Evolutionary conservation across 2,113 vertebrate species (phyloP).

Genomic region (Cyanoramphus novaezelandiae): DNA sequence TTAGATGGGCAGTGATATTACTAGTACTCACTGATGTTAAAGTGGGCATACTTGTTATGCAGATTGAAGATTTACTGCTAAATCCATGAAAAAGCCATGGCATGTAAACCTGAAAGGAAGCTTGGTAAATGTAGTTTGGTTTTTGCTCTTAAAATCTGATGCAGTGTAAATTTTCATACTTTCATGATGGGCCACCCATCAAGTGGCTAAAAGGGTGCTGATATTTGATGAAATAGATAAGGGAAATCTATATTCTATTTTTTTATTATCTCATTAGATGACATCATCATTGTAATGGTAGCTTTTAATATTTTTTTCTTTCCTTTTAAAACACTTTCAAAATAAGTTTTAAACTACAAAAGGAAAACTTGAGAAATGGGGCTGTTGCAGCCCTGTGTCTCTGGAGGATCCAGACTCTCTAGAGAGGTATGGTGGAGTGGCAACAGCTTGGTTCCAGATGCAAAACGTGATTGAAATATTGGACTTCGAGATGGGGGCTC

Average conservation of each 20-base stretch:
- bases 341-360: neutral
- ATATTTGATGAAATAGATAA: neutral
- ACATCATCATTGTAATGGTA: neutral
- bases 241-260: neutral
- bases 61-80: neutral
- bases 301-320: neutral
- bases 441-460: neutral
- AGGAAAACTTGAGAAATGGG: neutral
- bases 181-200: neutral
- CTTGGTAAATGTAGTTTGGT: neutral
- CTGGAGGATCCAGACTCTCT: neutral
- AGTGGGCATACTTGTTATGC: neutral
- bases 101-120: neutral
- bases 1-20: neutral
- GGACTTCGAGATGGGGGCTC: neutral
- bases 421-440: neutral
- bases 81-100: neutral
- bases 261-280: neutral
- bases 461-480: neutral
- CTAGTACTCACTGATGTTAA: neutral
- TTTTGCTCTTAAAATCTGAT: neutral
- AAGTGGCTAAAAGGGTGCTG: neutral
- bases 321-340: neutral
- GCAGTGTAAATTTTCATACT: neutral
- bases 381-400: neutral